Evolutionary conservation across 2,888 invertebrate genomes (phyloP), one percentile per base, ranked within the genome.

Genomic region (Plebejus anna): DNA sequence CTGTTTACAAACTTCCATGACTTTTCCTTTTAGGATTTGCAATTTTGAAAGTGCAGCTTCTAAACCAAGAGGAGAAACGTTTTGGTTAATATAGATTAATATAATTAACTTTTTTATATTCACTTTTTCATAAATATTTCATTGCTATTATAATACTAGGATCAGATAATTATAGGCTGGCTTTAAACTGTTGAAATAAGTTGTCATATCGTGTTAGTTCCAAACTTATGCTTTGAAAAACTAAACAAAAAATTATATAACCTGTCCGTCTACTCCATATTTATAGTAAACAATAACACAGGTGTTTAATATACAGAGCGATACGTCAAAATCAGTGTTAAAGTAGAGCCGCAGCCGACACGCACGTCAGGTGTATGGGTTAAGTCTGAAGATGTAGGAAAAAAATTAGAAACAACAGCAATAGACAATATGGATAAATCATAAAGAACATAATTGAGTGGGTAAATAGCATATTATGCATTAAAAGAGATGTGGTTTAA

Each of bases 321-420:
- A 89, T 89, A 89, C 88, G 89, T 91, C 91, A 90, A 89, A 90
- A 90, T 90, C 90, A 90, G 89, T 89, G 89, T 88, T 88, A 86
- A 85, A 86, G 87, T 88, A 88, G 89, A 89, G 89, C 90, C 86
- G 78, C 83, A 84, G 83, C 83, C 82, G 84, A 84, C 81, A 85
- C 83, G 84, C 84, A 83, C 85, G 66, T 32, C 32, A 32, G 66
- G 9, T 1, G 32, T 16, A 4, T 32, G 66, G 32, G 66, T 3
- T 32, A 36, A 66, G 66, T 66, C 16, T 66, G 13, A 66, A 32
- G 66, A 66, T 66, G 1, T 4, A 11, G 13, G 4, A 32, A 13
- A 66, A 66, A 1, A 13, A 36, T 4, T 32, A 66, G 5, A 66
- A n/a, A 66, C 0, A 13, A 13, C 4, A 16, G 7, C 6, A 59